phyloP scores from a whole-genome alignment of 2,797 vertebrate genomes.

The Anguilla obscura region DNA sequence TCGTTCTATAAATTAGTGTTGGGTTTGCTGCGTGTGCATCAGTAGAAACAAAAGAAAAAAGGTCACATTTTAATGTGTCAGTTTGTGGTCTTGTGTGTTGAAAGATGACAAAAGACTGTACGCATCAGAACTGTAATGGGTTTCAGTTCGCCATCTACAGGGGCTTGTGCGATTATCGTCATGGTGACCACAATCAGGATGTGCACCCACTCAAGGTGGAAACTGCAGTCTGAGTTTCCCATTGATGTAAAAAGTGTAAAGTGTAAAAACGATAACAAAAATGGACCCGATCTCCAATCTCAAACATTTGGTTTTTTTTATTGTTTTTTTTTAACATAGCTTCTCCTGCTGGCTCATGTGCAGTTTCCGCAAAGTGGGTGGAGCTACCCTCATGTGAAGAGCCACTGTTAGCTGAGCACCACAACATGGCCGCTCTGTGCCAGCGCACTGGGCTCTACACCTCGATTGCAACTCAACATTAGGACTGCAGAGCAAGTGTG shows the following conservation, averaged over 20 bases:
- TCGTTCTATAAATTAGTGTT: slow-evolving; percentile 43
- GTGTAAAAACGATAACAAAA: slow-evolving; percentile 14
- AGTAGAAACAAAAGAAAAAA: slow-evolving; percentile 21
- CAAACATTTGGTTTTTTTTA: background rate
- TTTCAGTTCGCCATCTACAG: background rate
- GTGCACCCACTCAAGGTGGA: slow-evolving; percentile 29
- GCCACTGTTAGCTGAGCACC: background rate
- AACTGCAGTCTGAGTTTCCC: slow-evolving; percentile 23
- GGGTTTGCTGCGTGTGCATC: slow-evolving; percentile 31
- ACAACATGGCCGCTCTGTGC: background rate
- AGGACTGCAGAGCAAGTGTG: too few relatives aligned
- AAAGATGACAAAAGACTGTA: background rate
- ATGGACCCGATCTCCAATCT: background rate
- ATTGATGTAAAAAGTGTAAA: slow-evolving; percentile 25
- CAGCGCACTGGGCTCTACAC: background rate
- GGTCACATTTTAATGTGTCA: slow-evolving; percentile 6
- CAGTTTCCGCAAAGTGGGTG: background rate
- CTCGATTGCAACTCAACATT: background rate
- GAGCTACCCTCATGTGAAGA: background rate
- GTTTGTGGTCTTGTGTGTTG: background rate
- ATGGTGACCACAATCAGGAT: slow-evolving; percentile 16
- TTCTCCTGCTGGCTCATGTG: background rate
- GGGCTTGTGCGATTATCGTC: slow-evolving; percentile 24
- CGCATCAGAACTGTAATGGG: slow-evolving; percentile 19
- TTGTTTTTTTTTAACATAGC: background rate